Percentiles rank a stretch among this genome's conserved stretches.
Conservation (phyloP, 2,888 invertebrate species). For the Eurois occulta region DNA sequence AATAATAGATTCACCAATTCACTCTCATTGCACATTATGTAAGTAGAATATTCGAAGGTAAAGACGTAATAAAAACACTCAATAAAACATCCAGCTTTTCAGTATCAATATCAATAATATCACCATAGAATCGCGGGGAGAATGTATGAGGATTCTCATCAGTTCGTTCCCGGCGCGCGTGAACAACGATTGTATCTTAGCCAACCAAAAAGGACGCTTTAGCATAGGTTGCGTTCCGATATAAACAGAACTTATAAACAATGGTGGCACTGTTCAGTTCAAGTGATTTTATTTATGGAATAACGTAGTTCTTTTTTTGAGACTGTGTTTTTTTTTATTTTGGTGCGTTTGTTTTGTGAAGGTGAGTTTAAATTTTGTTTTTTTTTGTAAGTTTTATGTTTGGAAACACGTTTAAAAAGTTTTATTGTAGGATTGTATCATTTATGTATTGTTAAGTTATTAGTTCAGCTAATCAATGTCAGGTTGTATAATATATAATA, state of each 20-base stretch:
- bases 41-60: conserved; percentile 18
- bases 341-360: not conserved
- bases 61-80: conserved; percentile 33
- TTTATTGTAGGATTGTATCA: not conserved
- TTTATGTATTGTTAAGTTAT: not conserved
- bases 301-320: conserved; percentile 12
- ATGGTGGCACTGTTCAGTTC: conserved; percentile 43
- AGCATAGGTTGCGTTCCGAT: conserved; percentile 22
- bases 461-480: not conserved
- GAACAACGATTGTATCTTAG: conserved; percentile 50
- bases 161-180: conserved; percentile 50
- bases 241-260: conserved; percentile 53
- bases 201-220: conserved; percentile 2
- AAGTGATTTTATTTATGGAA: conserved; percentile 50
- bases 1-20: conserved; percentile 1
- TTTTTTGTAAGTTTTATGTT: not conserved
- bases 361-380: conserved; percentile 26
- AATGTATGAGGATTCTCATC: conserved; percentile 41
- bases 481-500: not conserved
- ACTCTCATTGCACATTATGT: conserved; percentile 25
- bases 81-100: conserved; percentile 31
- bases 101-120: conserved; percentile 43
- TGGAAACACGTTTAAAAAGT: not conserved
- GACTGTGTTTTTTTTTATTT: conserved; percentile 23
- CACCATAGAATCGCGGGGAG: conserved; percentile 26